Evolutionary conservation across 1,140 invertebrate species (phyloP), one percentile per base, ranked within the genome.

Genomic region (Orius laevigatus): DNA sequence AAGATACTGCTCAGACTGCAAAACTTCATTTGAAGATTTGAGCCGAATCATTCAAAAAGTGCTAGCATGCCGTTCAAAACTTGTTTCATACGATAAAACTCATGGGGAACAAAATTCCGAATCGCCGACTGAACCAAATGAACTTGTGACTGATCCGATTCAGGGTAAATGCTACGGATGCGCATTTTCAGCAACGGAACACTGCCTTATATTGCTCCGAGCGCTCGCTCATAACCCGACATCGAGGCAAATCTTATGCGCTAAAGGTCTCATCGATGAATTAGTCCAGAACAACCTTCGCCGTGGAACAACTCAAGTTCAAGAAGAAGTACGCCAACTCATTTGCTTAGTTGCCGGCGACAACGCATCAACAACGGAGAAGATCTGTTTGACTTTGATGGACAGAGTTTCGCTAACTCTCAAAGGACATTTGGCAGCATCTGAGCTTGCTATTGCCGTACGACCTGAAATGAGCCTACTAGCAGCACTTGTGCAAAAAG

Each of bases 1-100:
- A 60, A 87, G 89, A 59, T 97, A 97, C 65, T 92, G 90, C 61
- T 81, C 80, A 11, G 93, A 97, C 56, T 96, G 90, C 62, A 91
- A 90, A 60, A 81, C 79, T 10, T 84, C 86, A 2, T 97, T 96
- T 65, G 92, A 97, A 62, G 92, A 97, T 60, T 70, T 98, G 0
- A 93, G 88, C 61, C 92, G 95, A 66, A 89, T 94, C 44, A 93
- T 95, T 48, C 84, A 62, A 69, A 79, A 82, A 60, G 87, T 93
- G 5, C 68, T 90, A 47, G 86, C 88, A 0, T 90, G 85, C 60
- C 77, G 88, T 18, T 78, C 85, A 57, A 91, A 95, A 62, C 66
- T 96, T 16, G 86, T 96, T 1, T 79, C 87, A 0, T 96, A 93
- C 60, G 92, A 97, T 63, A 71, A 87, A 40, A 82, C 81, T 52